Base-by-base conservation (phyloP, 2,888 invertebrate genomes). In the Macrosoma leucophasiata region DNA sequence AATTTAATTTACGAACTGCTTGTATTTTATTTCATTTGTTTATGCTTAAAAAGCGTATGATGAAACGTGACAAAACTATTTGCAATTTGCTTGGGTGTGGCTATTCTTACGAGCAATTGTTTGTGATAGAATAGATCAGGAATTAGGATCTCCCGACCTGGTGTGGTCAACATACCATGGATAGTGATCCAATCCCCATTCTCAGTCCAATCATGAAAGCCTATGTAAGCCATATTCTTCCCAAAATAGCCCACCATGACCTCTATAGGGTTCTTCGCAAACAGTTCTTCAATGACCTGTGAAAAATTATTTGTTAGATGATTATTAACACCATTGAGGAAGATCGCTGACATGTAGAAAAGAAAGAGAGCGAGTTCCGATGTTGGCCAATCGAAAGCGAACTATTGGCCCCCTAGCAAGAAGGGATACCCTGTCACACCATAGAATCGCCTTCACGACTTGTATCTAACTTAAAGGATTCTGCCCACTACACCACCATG, bases 191-290 rank as follows among this genome's bases (percentile, higher is more conserved):
- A 51, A 6, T 46, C 48, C 3, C 46, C 46, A 19, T 44, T 43
- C 24, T 46, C 45, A 9, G 41, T 30, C 50, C 48, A 53, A 13
- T 52, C 46, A 18, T 42, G 42, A 29, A 46, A 42, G 4, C 50
- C 53, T 4, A 58, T 22, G 14, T 44, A 51, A 1, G 56, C 58
- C 2, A 49, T 37, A 7, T 52, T 52, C 30, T 50, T 52, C 46
- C 49, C 50, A 27, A 50, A 49, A 22, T 42, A 19, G 0, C 57
- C 55, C 8, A 35, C n/a, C 45, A 59, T 50, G 3, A 29, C 27
- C 3, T 26, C 30, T 3, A 29, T 46, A 3, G 53, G 49, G 13
- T 53, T 28, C 18, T 52, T 50, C 0, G 41, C 50, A 24, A 55
- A 57, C 2, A 53, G 14, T 4, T 52, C 51, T 15, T 28, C 46